Base-by-base conservation (phyloP, 30 jellyfish, hydroid and myxozoan species). In the Hydractinia symbiolongicarpus region DNA sequence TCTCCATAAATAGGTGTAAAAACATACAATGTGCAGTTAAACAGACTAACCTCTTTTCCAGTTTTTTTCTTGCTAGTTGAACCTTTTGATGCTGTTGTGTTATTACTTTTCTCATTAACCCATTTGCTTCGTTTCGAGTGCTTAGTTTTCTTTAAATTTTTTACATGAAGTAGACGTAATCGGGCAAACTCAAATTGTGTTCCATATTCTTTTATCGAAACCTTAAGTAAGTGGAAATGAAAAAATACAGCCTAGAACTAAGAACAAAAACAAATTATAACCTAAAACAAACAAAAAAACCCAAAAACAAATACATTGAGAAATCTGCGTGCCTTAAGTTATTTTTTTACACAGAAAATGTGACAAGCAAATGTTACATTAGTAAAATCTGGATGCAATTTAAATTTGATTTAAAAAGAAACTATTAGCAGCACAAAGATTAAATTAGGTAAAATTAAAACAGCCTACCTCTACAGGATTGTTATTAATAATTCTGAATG, bases 381-480 rank as follows among this genome's bases (percentile, higher is more conserved):
- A 30, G 44, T 2, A 30, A 30, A 30, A 30, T 30, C 2, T 30
- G 44, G 44, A 30, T 30, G 44, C 44, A 30, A 30, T 30, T 30
- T 30, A 0, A 30, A 30, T 30, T 30, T 30, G 44, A 30, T 30
- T 30, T 30, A 30, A 30, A 30, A 30, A 30, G 44, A 30, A 30
- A 30, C 44, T 30, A 30, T 30, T 30, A 30, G 44, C 44, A 30
- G 44, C 44, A 30, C 44, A 30, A 30, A 30, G 44, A 2, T 30
- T 30, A 30, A 30, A 30, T 30, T 30, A 30, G 2, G 44, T 30
- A 30, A 30, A 1, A 30, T 30, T 2, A 30, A 30, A 58, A 58
- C 69, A 58, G 54, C 88, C 0, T 55, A 93, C 99, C 95, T 93
- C 99, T 4, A 93, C 95, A n/a, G 99, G 99, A 78, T 93, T 93